Evolutionary conservation across 2,888 invertebrate species (phyloP), one percentile per base, ranked within the genome.

Genomic region (Andrena bucephala): DNA sequence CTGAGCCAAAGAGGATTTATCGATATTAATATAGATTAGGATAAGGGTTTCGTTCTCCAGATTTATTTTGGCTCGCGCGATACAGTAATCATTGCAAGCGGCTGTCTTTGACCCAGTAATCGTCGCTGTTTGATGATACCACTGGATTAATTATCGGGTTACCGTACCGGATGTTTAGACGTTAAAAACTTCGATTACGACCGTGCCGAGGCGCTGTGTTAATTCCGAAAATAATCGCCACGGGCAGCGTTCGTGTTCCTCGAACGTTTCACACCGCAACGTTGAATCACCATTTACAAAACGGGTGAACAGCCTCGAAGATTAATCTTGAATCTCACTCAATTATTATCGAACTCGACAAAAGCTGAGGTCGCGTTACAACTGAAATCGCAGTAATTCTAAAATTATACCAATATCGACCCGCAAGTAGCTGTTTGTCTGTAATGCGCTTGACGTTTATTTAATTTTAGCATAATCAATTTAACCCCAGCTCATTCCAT

Each of bases 91-190:
- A 29, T 31, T 33, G 70, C 78, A 69, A 71, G 69, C 73, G 31
- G 52, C 70, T 72, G 79, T 77, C 79, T 87, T 82, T 84, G 84
- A 87, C 76, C 79, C 62, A 76, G 62, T 86, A 75, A 83, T 87
- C 83, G 50, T 59, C 24, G 29, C 57, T 24, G 59, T 54, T 59
- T 66, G 77, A 63, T 27, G 77, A 75, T 77, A 82, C 52, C 78
- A 59, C 70, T 69, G 69, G 81, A 83, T 87, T 87, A 83, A 87
- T 87, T 87, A 86, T 81, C 83, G 63, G 50, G 57, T 75, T 71
- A 68, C 42, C 24, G 24, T 62, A 24, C 79, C 83, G 84, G 86
- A 86, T 87, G 87, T 87, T 87, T 87, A 81, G 67, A 71, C 79
- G 50, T 60, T 85, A 77, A 85, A 74, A 81, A 29, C 48, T 63